Base-by-base conservation (phyloP, 2,113 vertebrate species). In the Psephotus haematonotus region DNA sequence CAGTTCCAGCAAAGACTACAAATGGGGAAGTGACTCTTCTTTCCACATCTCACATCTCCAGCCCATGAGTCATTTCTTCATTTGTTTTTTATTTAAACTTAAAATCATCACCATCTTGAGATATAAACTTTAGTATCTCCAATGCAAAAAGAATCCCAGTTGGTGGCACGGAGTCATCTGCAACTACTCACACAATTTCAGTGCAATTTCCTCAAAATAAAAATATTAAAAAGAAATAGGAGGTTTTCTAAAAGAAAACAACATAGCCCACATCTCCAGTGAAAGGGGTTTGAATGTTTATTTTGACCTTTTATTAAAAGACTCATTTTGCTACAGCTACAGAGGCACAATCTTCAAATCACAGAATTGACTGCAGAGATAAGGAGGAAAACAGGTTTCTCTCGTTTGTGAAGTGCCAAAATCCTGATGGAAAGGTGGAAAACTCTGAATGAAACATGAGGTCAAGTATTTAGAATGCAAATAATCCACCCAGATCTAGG, bases 391-490 rank as follows among this genome's bases (percentile, higher is more conserved):
- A 70, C 52, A 57, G 33, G 33, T 57, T 78, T 65, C 29, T 77
- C 18, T 80, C 39, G 17, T 64, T 85, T 81, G 59, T 28, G 8
- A 77, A 5, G 68, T 82, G 75, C 41, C 52, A 81, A 79, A 86
- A 41, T 46, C 80, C 78, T 55, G 63, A 75, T 6, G 47, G 77
- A 75, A 53, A 91, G 68, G 68, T 91, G 71, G 53, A 91, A 94
- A 64, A 71, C 28, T 43, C 43, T 29, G 27, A 93, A 78, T 22
- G 69, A 94, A 96, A 81, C 44, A 94, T 59, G 70, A 91, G 41
- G 55, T 92, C 62, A 65, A 78, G 67, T 53, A 80, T 69, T 95
- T 72, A 94, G 81, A 87, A 96, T 55, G 77, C 52, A 95, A 90
- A 93, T 94, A 96, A 95, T 93, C 83, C 79, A 82, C 41, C 33